Evolutionary conservation across 1,140 invertebrate species (phyloP), one percentile per base, ranked within the genome.

Genomic region (Venturia canescens): DNA sequence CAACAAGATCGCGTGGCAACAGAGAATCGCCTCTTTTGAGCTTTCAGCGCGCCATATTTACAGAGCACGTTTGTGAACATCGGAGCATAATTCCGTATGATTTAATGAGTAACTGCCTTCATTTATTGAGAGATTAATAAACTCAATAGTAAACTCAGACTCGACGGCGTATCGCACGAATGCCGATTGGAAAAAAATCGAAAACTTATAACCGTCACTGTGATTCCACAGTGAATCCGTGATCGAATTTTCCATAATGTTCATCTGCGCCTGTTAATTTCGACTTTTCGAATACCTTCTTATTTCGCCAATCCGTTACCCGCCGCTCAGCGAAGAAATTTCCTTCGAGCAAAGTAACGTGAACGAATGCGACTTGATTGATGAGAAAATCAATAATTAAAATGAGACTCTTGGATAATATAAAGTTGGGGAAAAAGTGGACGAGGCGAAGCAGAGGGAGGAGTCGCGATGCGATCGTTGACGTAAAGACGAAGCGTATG

Each of bases 1-100:
- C 38, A 50, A 72, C 70, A 50, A 72, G 70, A 72, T 72, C 70
- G 70, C 38, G 70, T 72, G 70, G 70, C 70, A 72, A 27, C 60
- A 27, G 9, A 66, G 60, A 66, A 66, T 23, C 60, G 70, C 26
- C 9, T 2, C 70, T 72, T 50, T 72, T 72, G 38, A 44, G 31
- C 70, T 50, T 72, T 72, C 70, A 72, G 26, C 70, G 70, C 70
- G 38, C n/a, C 13, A 26, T 27, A 15, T 57, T 75, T 23, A 50
- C 31, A 57, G n/a, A n/a, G 13, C 15, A 18, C 18, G n/a, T 57
- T 57, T 23, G 34, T 6, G 60, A 23, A 66, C 60, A 66, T 26
- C 60, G 60, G 23, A 27, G 71, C 44, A 75, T 75, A 75, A 75
- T 29, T 75, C 50, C 27, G 23, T 57, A 15, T 57, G 71, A 75